Evolutionary conservation across 2,888 invertebrate genomes (phyloP), one percentile per base, ranked within the genome.

Genomic region (Agrochola circellaris): DNA sequence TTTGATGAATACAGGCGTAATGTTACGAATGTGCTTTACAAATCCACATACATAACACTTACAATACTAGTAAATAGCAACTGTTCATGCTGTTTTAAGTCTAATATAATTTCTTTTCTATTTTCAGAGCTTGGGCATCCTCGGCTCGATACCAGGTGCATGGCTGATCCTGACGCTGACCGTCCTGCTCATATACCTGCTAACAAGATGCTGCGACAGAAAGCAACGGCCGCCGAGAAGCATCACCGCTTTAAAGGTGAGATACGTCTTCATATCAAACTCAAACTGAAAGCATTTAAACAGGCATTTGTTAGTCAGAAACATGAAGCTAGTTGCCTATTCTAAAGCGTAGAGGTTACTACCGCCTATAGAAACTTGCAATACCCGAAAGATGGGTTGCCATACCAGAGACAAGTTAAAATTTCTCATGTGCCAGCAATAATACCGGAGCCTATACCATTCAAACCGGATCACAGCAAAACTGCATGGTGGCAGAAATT

Each of bases 191-290:
- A 98, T 99, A 91, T 99, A 99, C 97, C 97, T 99, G 93, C 98
- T 99, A 95, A 99, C 99, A 91, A 97, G 99, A 96, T 99, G 99
- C 97, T 99, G 99, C 97, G 99, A 99, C 97, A 97, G 99, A 91
- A 99, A 99, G 95, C 98, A 99, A 87, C 97, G 99, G 75, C 98
- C 99, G 81, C 98, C 98, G 79, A 98, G 98, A 93, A 98, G 98
- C 90, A 98, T 99, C 94, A 98, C 98, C 71, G 98, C 99, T 89
- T 97, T 99, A 87, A 98, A 98, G 97, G 97, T 97, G 81, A 78
- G 61, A 66, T 1, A 17, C 23, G n/a, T n/a, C 54, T 54, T 54
- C 54, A 11, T 54, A 23, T 54, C 11, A 54, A 54, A 54, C n/a
- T 54, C n/a, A n/a, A 54, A n/a, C 54, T 11, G 23, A 23, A 54